Evolutionary conservation across 2,888 invertebrate genomes (phyloP).

Genomic region (Ferrisia virgata): DNA sequence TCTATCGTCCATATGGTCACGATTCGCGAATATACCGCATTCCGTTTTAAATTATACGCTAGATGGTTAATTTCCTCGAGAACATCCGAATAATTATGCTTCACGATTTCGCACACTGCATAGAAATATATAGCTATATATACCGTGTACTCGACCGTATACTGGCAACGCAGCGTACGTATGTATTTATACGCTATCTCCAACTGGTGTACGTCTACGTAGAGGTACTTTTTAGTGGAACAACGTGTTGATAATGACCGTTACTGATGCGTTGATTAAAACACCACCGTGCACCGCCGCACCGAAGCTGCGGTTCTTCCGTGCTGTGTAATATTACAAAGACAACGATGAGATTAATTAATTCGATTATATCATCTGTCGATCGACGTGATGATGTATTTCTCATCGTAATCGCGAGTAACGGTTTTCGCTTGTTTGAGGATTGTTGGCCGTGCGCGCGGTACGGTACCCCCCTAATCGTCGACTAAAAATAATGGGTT

Average conservation of each 20-base stretch:
- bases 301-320: neutral
- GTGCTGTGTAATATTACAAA: neutral
- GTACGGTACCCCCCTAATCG: neutral
- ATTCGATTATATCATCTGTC: neutral
- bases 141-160: neutral
- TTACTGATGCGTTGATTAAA: neutral
- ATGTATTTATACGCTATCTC: too few relatives aligned
- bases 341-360: neutral
- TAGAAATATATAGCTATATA: too few relatives aligned
- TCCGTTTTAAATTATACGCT: slow-evolving; percentile 16
- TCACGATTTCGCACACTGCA: neutral
- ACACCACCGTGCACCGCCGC: neutral
- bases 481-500: neutral
- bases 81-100: slow-evolving; percentile 28
- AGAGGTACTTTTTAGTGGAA: neutral
- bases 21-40: slow-evolving; percentile 23
- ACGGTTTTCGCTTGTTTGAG: neutral
- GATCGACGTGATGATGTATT: neutral
- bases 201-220: too few relatives aligned
- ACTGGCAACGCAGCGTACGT: too few relatives aligned
- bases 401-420: neutral
- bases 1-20: slow-evolving; percentile 7
- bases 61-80: slow-evolving; percentile 1
- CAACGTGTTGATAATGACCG: slow-evolving; percentile 17
- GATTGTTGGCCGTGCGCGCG: neutral